phyloP scores from a whole-genome alignment of 2,113 vertebrate genomes.

The Microcebus griseorufus region DNA sequence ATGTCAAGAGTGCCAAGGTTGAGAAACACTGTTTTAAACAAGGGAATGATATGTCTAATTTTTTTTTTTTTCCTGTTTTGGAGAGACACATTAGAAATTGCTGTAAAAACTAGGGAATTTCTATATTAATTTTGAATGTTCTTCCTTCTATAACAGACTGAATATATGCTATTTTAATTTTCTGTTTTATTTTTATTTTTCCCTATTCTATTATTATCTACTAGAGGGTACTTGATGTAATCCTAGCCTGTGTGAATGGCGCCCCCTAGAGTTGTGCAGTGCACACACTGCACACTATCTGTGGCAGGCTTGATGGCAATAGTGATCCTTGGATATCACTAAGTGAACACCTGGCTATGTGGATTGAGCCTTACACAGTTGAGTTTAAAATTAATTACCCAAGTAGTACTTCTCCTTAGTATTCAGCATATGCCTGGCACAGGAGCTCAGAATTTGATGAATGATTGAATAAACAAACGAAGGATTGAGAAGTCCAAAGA shows the following conservation, averaged over 20 bases:
- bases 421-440: neutral
- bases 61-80: neutral
- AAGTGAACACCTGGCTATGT: neutral
- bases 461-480: neutral
- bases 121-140: neutral
- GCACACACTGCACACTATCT: neutral
- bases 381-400: neutral
- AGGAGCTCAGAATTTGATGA: neutral
- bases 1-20: neutral
- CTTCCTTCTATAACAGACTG: neutral
- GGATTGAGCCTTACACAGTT: neutral
- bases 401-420: neutral
- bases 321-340: neutral
- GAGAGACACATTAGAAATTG: neutral
- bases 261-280: neutral
- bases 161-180: neutral
- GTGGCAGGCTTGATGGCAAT: neutral
- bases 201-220: too few relatives aligned
- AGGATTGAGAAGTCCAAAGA: neutral
- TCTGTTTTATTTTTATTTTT: neutral
- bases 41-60: neutral
- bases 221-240: neutral
- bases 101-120: neutral
- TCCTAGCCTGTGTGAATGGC: neutral
- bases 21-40: conserved; percentile 6